Evolutionary conservation across 2,113 vertebrate genomes (phyloP), one percentile per base, ranked within the genome.

Genomic region (Tauraco erythrolophus): DNA sequence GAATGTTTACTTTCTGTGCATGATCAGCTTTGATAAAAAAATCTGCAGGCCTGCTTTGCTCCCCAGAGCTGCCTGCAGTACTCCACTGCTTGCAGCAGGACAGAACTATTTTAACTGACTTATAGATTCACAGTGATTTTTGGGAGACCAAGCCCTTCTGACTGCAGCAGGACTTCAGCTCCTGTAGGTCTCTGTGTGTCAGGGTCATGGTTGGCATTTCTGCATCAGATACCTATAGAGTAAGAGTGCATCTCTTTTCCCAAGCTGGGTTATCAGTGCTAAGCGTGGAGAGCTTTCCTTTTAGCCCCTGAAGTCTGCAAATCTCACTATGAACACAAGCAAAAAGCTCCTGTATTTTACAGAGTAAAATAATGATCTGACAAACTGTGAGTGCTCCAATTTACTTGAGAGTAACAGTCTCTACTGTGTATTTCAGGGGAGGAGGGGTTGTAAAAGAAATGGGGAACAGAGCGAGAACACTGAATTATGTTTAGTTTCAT

Each of bases 341-440:
- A 85, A 76, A 78, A 77, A 62, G 19, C 39, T 51, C 43, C 91
- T 87, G 11, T 45, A 14, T 94, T 86, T 92, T 57, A 70, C 25
- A 58, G 39, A 81, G 84, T n/a, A 72, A 83, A 94, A 79, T 81
- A 95, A 92, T 48, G 60, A 87, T 48, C 68, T 84, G 39, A 74
- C 33, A 70, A 75, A 78, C 7, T 30, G 33, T 37, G 30, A 91
- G 56, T 41, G 77, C 43, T 89, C 58, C 57, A 12, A 10, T 77
- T 91, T 82, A 91, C 68, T 56, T 81, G 77, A 84, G 35, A 66
- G 62, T 61, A 91, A 76, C 57, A 79, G 85, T 39, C 48, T 74
- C 74, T 35, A 31, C 89, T 81, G 37, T 72, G 64, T 51, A 60
- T 6, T 46, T 3, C 2, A 1, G 3, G 28, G 41, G 24, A 56